These are phyloP conservation scores for Phacellophora camtschatica DNA, from an alignment of 30 jellyfish, hydroid and myxozoan species.

Conservation along the genomic window DNA sequence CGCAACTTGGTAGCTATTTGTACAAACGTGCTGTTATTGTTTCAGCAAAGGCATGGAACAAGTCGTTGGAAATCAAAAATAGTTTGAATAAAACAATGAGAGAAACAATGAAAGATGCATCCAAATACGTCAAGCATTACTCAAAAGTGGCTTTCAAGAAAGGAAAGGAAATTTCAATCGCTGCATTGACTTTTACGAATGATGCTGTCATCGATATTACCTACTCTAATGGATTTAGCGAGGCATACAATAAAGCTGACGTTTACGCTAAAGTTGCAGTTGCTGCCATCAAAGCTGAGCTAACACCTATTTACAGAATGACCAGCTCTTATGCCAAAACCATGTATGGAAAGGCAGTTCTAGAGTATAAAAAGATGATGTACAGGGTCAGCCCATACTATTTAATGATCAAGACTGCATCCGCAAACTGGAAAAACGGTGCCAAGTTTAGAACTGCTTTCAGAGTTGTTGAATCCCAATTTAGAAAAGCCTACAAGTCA, in stretches of 20 bases:
- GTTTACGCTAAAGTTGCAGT: constrained; percentile 30
- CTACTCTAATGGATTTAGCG: constrained; percentile 61
- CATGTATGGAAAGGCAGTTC: background rate
- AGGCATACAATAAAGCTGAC: constrained; percentile 56
- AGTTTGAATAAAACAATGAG: constrained; percentile 13
- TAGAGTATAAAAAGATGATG: constrained; percentile 11
- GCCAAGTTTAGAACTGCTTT: constrained; percentile 73
- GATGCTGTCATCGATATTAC: constrained; percentile 58
- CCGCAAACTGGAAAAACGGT: constrained; percentile 54
- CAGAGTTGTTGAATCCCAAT: constrained; percentile 59
- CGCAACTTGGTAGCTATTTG: constrained; percentile 51
- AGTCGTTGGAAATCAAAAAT: background rate
- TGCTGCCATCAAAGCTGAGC: constrained; percentile 21
- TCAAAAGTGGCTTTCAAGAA: constrained; percentile 36
- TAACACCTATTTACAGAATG: constrained; percentile 17
- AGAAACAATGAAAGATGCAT: constrained; percentile 6
- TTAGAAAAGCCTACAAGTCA: constrained; percentile 42
- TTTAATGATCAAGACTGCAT: constrained; percentile 48
- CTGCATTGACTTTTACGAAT: constrained; percentile 25
- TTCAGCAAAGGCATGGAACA: constrained; percentile 25
- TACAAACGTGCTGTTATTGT: constrained; percentile 42
- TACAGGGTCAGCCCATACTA: constrained; percentile 63
- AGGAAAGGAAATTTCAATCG: constrained; percentile 28
- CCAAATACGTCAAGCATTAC: constrained; percentile 7
- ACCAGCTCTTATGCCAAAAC: constrained; percentile 15